These are phyloP conservation scores for Drosophila eugracilis DNA, from an alignment of 1,140 invertebrate species.

Conservation along the genomic window DNA sequence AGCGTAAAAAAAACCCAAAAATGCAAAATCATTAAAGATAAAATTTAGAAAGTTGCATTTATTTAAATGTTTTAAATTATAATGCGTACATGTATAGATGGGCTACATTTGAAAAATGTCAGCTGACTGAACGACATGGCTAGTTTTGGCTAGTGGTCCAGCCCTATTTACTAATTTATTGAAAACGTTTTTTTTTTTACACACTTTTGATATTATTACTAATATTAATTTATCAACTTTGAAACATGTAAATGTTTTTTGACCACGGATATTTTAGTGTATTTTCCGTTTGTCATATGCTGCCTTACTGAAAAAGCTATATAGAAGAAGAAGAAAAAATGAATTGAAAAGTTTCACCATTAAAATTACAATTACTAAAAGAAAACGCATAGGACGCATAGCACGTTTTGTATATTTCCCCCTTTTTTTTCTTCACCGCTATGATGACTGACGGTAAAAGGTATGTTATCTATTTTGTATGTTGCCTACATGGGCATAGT, in stretches of 20 bases:
- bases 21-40: slow-evolving; percentile 1
- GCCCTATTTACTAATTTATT: too few relatives aligned
- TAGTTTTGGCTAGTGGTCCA: too few relatives aligned
- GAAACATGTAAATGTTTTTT: too few relatives aligned
- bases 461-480: slow-evolving; percentile 38
- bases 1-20: neutral
- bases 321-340: neutral
- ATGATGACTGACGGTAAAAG: slow-evolving; percentile 80
- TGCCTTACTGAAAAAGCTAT: neutral
- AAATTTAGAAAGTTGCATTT: too few relatives aligned
- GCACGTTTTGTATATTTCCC: neutral
- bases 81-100: too few relatives aligned
- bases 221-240: neutral
- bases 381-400: neutral
- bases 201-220: neutral
- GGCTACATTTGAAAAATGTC: too few relatives aligned
- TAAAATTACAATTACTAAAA: neutral
- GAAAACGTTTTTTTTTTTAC: too few relatives aligned
- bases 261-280: too few relatives aligned
- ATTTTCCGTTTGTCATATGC: neutral
- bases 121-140: too few relatives aligned
- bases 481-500: slow-evolving; percentile 17
- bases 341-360: slow-evolving; percentile 5
- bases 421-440: neutral
- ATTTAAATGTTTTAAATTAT: neutral